These are phyloP conservation scores for Apoda limacodes DNA, from an alignment of 2,888 invertebrate genomes.

Conservation along the genomic window DNA sequence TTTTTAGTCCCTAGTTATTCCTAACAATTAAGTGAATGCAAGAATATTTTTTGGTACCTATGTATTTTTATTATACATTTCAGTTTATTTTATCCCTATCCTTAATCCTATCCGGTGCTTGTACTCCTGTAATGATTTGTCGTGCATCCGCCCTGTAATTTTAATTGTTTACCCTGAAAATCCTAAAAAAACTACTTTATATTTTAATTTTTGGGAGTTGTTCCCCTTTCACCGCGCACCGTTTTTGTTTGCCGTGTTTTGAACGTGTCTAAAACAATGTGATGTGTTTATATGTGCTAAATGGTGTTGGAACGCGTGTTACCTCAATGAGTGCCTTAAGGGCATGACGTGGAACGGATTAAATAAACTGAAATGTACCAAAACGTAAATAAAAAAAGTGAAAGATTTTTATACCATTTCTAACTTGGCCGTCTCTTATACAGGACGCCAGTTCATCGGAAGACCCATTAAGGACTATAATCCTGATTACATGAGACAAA, in stretches of 20 bases:
- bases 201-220: constrained; percentile 10
- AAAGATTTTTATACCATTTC: constrained; percentile 20
- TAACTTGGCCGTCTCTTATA: constrained; percentile 29
- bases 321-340: constrained; percentile 26
- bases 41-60: constrained; percentile 47
- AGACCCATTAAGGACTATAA: constrained; percentile 61
- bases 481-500: constrained; percentile 40
- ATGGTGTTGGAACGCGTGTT: constrained; percentile 38
- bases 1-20: constrained; percentile 34
- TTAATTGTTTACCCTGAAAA: constrained; percentile 23
- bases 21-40: constrained; percentile 52
- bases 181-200: constrained; percentile 4
- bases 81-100: constrained; percentile 61
- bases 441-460: constrained; percentile 56
- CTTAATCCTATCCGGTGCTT: constrained; percentile 41
- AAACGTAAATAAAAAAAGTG: constrained; percentile 21
- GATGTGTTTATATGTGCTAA: constrained; percentile 51
- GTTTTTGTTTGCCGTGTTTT: constrained; percentile 24
- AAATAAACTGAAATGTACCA: constrained; percentile 67
- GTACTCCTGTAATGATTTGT: constrained; percentile 29
- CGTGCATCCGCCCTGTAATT: constrained; percentile 30
- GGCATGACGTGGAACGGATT: constrained; percentile 38
- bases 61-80: constrained; percentile 63
- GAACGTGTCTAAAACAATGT: constrained; percentile 22
- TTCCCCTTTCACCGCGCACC: constrained; percentile 15